Evolutionary conservation across 2,113 vertebrate genomes (phyloP).

Genomic region (Microcebus ravelobensis): DNA sequence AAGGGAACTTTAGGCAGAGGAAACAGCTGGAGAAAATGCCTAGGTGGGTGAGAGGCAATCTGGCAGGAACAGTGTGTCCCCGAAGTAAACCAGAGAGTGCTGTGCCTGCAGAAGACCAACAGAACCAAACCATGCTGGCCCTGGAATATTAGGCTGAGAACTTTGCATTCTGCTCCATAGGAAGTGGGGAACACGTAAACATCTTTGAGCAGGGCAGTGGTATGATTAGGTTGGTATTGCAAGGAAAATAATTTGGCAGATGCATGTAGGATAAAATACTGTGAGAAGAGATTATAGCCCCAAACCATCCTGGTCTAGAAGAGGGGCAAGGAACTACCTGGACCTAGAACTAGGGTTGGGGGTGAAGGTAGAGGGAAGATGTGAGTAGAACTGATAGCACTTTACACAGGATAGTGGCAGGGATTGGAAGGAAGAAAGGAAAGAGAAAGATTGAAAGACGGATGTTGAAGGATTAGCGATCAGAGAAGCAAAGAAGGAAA

Average conservation of each 20-base stretch:
- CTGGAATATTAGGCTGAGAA: not conserved
- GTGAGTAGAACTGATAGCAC: not conserved
- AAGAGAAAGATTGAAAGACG: not conserved
- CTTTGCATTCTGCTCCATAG: not conserved
- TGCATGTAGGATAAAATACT: not conserved
- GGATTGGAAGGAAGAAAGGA: not conserved
- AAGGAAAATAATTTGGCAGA: not conserved
- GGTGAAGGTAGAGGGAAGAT: not conserved
- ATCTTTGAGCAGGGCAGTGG: not conserved
- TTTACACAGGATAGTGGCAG: not conserved
- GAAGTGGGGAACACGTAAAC: not conserved
- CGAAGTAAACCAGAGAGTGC: not conserved
- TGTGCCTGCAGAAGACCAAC: not conserved
- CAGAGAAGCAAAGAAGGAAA: not conserved
- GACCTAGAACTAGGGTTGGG: not conserved
- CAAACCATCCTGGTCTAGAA: not conserved
- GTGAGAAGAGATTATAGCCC: not conserved
- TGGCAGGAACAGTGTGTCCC: not conserved
- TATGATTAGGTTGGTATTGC: not conserved
- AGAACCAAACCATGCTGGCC: not conserved
- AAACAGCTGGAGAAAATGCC: not conserved
- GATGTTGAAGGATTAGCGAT: not conserved
- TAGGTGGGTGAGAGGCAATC: not conserved
- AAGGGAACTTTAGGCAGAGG: not conserved
- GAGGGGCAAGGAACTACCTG: not conserved